phyloP scores from a whole-genome alignment of 2,113 vertebrate genomes.

The Paedocypris sp. region DNA sequence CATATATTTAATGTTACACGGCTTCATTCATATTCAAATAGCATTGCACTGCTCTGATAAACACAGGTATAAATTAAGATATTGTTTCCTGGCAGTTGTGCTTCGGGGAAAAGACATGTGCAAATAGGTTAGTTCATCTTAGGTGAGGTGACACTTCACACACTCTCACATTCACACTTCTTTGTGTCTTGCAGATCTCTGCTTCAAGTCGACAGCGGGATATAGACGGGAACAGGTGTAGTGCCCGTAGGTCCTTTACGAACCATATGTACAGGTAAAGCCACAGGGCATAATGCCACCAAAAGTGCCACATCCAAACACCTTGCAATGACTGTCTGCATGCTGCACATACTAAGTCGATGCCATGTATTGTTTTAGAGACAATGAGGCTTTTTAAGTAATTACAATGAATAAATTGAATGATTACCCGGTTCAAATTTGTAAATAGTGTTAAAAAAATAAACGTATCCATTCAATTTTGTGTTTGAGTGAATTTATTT shows the following conservation, averaged over 20 bases:
- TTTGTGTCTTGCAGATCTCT: conserved; percentile 17
- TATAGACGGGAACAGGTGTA: conserved; percentile 15
- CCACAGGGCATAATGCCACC: background rate
- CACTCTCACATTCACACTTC: conserved; percentile 13
- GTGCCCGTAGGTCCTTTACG: background rate
- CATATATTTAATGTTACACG: no score
- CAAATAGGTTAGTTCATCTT: conserved; percentile 9
- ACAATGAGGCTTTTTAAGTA: background rate
- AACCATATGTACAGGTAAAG: conserved; percentile 10
- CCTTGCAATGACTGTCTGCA: background rate
- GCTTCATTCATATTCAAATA: no score
- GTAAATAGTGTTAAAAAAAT: background rate
- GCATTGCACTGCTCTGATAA: no score
- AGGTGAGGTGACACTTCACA: background rate
- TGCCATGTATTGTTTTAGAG: no score
- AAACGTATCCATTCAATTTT: no score
- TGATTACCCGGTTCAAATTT: background rate
- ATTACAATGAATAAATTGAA: background rate
- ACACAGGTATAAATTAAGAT: background rate
- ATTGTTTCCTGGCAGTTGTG: background rate
- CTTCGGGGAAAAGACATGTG: background rate
- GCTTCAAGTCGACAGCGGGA: background rate
- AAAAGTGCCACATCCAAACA: conserved; percentile 3
- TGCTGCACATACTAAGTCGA: background rate
- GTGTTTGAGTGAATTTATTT: no score